Base-by-base conservation (phyloP, 2,797 vertebrate species). In the Dermochelys coriacea region DNA sequence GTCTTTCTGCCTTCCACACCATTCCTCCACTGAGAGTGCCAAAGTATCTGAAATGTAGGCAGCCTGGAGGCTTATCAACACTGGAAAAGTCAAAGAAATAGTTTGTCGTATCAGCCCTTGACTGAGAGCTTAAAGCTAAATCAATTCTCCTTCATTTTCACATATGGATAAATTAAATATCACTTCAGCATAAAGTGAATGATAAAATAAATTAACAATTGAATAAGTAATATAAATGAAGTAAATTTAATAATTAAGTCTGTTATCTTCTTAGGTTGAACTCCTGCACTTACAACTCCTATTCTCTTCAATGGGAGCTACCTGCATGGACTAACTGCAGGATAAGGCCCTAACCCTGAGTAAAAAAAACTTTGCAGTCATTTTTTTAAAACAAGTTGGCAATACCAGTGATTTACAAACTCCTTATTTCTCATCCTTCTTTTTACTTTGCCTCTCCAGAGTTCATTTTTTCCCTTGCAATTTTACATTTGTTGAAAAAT, bases 161-260 rank as follows among this genome's bases (percentile, higher is more conserved):
- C n/a, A 52, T 6, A 59, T 27, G 5, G 5, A 61, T 90, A 94
- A 92, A 85, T 82, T 4, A 86, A 19, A 54, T 86, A 89, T 4
- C 25, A 29, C 51, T 50, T 2, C 50, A 34, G 27, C 27, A 50
- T 68, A 51, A 91, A 88, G 12, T 68, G 64, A 91, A 78, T 68
- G 29, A 51, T 29, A 91, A 91, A n/a, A 27, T 4, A 81, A 19
- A 84, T 55, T 92, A 96, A 94, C 84, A 94, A 86, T n/a, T 81
- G 51, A 89, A 85, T 85, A 88, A 96, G 83, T 91, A 94, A 94
- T 68, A 84, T 52, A 93, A 51, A 12, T 71, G 91, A 91, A 51
- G 81, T 84, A 19, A 59, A 85, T 21, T 80, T 54, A 85, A 1
- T 59, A 77, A 29, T 27, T 34, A 55, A 85, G 86, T 82, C 89